Conservation (phyloP, 2,888 invertebrate species). For the Tipula vernalis region DNA sequence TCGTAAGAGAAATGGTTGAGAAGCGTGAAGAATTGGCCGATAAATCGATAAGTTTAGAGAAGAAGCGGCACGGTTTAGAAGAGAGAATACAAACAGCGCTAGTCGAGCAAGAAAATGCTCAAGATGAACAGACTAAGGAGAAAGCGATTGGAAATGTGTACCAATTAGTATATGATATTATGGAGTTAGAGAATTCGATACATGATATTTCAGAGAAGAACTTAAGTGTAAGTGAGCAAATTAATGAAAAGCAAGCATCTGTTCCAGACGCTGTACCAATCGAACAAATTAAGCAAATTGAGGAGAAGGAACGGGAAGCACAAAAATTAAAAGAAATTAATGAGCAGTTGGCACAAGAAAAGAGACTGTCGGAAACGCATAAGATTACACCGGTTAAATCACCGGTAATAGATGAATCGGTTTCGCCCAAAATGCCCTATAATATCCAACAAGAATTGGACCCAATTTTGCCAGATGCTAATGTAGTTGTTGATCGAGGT, state of each 20-base stretch:
- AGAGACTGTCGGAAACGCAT: conserved; percentile 14
- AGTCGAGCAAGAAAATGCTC: conserved; percentile 31
- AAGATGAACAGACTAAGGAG: conserved; percentile 31
- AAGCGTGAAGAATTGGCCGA: conserved; percentile 42
- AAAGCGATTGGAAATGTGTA: not conserved
- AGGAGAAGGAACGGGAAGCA: not conserved
- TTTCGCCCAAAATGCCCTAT: conserved; percentile 25
- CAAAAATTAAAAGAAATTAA: conserved; percentile 13
- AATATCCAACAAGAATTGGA: conserved; percentile 43
- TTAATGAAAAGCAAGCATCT: conserved; percentile 30
- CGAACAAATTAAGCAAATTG: not conserved
- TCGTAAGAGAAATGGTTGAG: conserved; percentile 40
- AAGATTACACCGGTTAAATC: conserved; percentile 13
- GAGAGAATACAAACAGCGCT: conserved; percentile 16
- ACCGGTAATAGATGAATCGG: conserved; percentile 47
- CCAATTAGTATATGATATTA: conserved; percentile 35
- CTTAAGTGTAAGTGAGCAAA: conserved; percentile 25
- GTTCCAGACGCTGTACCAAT: not conserved
- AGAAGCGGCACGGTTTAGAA: conserved; percentile 42
- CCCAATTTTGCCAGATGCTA: conserved; percentile 40
- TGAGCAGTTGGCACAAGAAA: not conserved
- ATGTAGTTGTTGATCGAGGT: conserved; percentile 47
- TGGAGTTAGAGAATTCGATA: conserved; percentile 45
- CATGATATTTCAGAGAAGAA: conserved; percentile 38
- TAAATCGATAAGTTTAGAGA: conserved; percentile 43